phyloP scores from a whole-genome alignment of 2,113 vertebrate species.

The Cottus gobio region DNA sequence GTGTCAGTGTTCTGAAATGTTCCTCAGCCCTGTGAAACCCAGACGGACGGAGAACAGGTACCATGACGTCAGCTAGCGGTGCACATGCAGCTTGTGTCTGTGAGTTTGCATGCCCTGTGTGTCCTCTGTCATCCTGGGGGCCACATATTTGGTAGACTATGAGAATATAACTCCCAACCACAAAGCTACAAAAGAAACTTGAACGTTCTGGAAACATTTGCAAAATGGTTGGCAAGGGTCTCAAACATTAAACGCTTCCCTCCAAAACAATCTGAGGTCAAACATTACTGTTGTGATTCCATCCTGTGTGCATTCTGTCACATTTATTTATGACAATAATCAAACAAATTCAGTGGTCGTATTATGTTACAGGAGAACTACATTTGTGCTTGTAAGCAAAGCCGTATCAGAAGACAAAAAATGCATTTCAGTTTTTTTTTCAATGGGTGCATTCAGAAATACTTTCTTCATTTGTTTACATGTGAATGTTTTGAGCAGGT shows the following conservation, averaged over 20 bases:
- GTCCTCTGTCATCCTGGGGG: not conserved
- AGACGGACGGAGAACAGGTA: not conserved
- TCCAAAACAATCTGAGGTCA: not conserved
- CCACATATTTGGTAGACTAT: not conserved
- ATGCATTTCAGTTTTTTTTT: not conserved
- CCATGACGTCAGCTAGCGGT: not conserved
- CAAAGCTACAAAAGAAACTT: not conserved
- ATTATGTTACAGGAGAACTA: not conserved
- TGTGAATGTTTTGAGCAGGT: not conserved
- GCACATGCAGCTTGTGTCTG: not conserved
- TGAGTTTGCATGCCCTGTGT: not conserved
- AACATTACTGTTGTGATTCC: not conserved
- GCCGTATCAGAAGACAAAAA: not conserved
- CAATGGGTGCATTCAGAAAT: not conserved
- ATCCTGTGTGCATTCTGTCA: not conserved
- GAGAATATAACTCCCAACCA: not conserved
- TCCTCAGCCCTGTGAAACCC: slow-evolving; percentile 28
- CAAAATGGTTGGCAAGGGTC: not conserved
- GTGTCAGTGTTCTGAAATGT: slow-evolving; percentile 34
- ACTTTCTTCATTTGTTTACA: not conserved
- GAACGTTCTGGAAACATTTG: not conserved
- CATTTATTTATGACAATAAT: not conserved
- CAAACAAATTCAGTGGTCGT: not conserved
- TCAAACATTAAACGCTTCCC: not conserved
- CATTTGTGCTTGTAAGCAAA: not conserved